Percentiles rank a stretch among this genome's conserved stretches.
phyloP scores from a whole-genome alignment of 2,113 vertebrate species.

The Riparia riparia region DNA sequence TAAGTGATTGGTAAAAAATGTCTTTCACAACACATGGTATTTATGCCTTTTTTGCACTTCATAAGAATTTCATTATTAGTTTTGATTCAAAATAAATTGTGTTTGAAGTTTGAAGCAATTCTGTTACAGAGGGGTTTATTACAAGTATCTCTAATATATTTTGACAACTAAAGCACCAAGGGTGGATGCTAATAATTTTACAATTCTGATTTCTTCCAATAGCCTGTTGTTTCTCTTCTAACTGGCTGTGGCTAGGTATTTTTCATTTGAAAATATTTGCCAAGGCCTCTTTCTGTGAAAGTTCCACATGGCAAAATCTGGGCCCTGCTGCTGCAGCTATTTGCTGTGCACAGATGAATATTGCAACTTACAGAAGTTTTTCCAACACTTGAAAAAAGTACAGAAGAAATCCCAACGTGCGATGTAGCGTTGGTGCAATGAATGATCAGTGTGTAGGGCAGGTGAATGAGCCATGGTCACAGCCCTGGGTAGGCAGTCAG shows the following conservation, averaged over 20 bases:
- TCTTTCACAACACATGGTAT: neutral
- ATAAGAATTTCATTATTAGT: neutral
- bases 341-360: neutral
- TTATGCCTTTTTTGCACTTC: neutral
- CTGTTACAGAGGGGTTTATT: neutral
- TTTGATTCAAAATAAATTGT: slow-evolving; percentile 24
- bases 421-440: accelerated
- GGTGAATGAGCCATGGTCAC: neutral
- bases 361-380: neutral
- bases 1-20: neutral
- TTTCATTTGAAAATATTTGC: neutral
- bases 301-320: neutral
- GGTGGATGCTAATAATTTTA: neutral
- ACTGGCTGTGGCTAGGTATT: neutral
- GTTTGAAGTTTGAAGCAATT: slow-evolving; percentile 21
- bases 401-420: neutral
- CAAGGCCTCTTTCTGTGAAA: neutral
- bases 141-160: neutral
- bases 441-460: accelerated
- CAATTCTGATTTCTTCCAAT: neutral
- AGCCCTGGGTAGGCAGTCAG: neutral
- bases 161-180: neutral
- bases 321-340: neutral
- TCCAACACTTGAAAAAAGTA: neutral
- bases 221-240: neutral